Conservation (phyloP, 2,113 vertebrate species). For the Chrysemys picta region DNA sequence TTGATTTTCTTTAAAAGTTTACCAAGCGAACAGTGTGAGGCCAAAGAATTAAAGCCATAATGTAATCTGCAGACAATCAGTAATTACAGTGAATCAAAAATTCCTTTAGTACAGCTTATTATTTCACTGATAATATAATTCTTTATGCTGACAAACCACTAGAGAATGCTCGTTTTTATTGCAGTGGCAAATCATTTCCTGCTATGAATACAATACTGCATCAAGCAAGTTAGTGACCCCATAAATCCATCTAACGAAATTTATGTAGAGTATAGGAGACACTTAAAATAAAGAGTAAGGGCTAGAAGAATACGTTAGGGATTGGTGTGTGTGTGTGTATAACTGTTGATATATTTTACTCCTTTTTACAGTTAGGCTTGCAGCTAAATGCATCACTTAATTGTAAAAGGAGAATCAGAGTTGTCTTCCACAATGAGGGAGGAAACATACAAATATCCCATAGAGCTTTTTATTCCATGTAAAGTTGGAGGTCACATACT, state of each 20-base stretch:
- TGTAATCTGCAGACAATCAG: slow-evolving; percentile 67
- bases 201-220: slow-evolving; percentile 49
- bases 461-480: background rate
- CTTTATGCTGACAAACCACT: slow-evolving; percentile 27
- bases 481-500: background rate
- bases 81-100: slow-evolving; percentile 64
- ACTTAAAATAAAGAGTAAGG: background rate
- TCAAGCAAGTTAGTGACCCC: slow-evolving; percentile 59
- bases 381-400: background rate
- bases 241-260: slow-evolving; percentile 70
- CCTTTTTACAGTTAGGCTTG: background rate
- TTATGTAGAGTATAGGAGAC: slow-evolving; percentile 35
- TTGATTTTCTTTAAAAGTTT: slow-evolving; percentile 35
- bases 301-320: background rate
- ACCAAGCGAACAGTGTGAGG: slow-evolving; percentile 62
- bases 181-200: slow-evolving; percentile 68
- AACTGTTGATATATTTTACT: background rate
- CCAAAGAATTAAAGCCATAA: slow-evolving; percentile 67
- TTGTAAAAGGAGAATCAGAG: background rate
- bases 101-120: slow-evolving; percentile 55
- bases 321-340: background rate
- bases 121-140: slow-evolving; percentile 46
- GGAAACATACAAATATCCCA: background rate
- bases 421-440: background rate
- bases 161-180: slow-evolving; percentile 62